Evolutionary conservation across 2,113 vertebrate species (phyloP), one percentile per base, ranked within the genome.

Genomic region (Takifugu bimaculatus): DNA sequence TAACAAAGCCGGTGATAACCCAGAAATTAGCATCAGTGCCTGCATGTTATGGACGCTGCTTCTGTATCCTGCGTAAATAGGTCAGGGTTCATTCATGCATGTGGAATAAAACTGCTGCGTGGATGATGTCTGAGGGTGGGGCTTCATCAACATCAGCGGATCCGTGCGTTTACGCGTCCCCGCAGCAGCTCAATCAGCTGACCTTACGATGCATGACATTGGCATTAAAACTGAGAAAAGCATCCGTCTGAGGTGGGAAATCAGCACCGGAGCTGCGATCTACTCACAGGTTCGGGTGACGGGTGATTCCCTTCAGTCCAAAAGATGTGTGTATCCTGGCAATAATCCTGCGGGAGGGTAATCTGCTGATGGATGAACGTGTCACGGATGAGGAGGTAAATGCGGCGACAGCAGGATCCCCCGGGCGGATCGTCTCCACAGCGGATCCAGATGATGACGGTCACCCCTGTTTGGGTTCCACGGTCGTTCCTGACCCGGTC

Each of bases 71-170:
- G 35, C 11, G 5, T 52, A 68, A 66, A 63, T 45, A 64, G 53
- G 79, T 63, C 63, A 65, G 26, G 47, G 50, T 60, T 77, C 66
- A 73, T 60, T 68, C 52, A 72, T 65, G 60, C 76, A 63, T 74
- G 69, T 49, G 61, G 6, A 54, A 75, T n/a, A 60, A 56, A 81
- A 39, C 27, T 32, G 60, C 5, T 6, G 50, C 62, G 55, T 63
- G 50, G 54, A 68, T 39, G 63, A 45, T 25, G 59, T 44, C 60
- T 51, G 79, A 68, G 80, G 81, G 84, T 53, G 84, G 63, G 85
- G 81, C 77, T 63, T 81, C 63, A 26, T 53, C 59, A 62, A 44
- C 79, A 75, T 77, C 68, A 66, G 60, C 53, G 52, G 74, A 73
- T 79, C 70, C 48, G 49, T 63, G 60, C 55, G 52, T 26, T 73